Percentiles rank a stretch among this genome's conserved stretches.
phyloP scores from a whole-genome alignment of 2,888 invertebrate species.

The Cataglyphis cursor region DNA sequence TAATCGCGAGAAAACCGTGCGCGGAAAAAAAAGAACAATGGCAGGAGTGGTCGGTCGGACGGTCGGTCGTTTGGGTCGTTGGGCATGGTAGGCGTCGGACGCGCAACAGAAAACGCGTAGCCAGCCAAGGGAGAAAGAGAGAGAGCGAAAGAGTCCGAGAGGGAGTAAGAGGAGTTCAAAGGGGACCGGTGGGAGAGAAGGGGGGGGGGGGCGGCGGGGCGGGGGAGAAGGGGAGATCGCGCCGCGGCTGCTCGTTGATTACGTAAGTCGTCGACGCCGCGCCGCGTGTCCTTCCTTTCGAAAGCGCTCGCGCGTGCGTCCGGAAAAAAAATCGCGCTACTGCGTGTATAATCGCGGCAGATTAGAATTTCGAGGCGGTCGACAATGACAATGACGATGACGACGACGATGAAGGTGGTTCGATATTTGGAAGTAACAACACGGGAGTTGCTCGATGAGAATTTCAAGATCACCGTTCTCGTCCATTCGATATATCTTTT shows the following conservation, averaged over 20 bases:
- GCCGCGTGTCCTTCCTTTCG: conserved; percentile 48
- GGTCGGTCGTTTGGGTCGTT: conserved; percentile 1
- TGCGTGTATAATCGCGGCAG: conserved; percentile 40
- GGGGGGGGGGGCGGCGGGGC: conserved; percentile 53
- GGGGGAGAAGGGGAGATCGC: conserved; percentile 75
- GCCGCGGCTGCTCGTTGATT: conserved; percentile 79
- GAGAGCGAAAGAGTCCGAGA: too few species aligned
- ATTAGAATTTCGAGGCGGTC: conserved; percentile 46
- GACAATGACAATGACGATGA: background rate
- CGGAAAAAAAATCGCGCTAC: conserved; percentile 32
- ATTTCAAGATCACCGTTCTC: conserved; percentile 13
- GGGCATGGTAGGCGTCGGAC: conserved; percentile 3
- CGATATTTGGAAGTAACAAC: conserved; percentile 40
- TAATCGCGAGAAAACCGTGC: conserved; percentile 3
- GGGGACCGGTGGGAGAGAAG: background rate
- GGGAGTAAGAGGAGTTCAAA: background rate
- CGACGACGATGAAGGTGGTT: background rate
- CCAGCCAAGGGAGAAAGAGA: background rate
- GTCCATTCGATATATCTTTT: background rate
- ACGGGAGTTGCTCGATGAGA: background rate
- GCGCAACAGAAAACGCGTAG: background rate
- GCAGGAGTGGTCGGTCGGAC: background rate
- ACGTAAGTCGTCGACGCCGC: conserved; percentile 28
- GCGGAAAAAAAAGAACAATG: background rate
- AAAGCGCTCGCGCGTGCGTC: conserved; percentile 33